Evolutionary conservation across 2,797 vertebrate species (phyloP).

Genomic region (Heteromormyrus szaboi): DNA sequence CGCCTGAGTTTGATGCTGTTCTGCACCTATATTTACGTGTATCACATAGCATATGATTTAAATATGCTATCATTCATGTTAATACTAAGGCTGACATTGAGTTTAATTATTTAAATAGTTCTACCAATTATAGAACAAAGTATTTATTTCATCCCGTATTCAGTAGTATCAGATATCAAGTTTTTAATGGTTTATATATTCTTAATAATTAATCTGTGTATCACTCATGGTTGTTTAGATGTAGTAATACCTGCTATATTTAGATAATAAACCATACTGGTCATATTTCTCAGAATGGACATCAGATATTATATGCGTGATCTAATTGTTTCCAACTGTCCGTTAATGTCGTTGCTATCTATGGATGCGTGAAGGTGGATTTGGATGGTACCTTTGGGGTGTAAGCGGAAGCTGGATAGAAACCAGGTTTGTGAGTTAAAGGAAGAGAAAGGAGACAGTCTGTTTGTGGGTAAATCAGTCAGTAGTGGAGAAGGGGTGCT

Average conservation of each 20-base stretch:
- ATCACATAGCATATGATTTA: constrained; percentile 1
- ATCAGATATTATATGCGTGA: background rate
- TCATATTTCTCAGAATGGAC: background rate
- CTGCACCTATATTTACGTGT: background rate
- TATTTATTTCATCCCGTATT: constrained; percentile 10
- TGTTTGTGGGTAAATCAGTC: constrained; percentile 32
- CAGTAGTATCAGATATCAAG: constrained; percentile 9
- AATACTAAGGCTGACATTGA: background rate
- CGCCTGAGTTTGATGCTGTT: background rate
- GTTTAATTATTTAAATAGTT: constrained; percentile 12
- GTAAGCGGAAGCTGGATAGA: background rate
- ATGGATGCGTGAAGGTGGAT: constrained; percentile 6
- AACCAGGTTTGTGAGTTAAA: constrained; percentile 9
- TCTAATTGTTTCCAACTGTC: constrained; percentile 9
- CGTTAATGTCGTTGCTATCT: background rate
- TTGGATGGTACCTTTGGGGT: background rate
- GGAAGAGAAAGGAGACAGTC: constrained; percentile 21
- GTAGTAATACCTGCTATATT: background rate
- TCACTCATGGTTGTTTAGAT: background rate
- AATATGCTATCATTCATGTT: constrained; percentile 2
- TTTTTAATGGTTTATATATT: constrained; percentile 13
- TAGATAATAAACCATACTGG: background rate
- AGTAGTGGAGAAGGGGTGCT: constrained; percentile 45
- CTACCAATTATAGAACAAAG: constrained; percentile 2
- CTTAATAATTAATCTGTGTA: constrained; percentile 13